Percentiles rank a stretch among this genome's conserved stretches.
phyloP scores from a whole-genome alignment of 2,113 vertebrate species.

The Ceyx cyanopectus region DNA sequence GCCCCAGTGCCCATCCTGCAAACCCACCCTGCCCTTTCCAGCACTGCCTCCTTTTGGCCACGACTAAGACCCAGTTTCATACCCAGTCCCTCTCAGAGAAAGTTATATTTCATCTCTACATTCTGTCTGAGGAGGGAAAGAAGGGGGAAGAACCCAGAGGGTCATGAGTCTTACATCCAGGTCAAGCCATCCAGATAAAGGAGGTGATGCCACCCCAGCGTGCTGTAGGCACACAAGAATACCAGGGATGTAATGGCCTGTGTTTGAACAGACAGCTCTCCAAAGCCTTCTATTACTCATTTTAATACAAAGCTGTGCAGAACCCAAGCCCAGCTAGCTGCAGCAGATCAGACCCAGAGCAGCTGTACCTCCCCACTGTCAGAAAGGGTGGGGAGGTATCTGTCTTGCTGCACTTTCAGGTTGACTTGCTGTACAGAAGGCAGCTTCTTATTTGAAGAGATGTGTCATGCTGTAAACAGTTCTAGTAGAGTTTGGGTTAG shows the following conservation, averaged over 20 bases:
- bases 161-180: neutral
- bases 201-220: neutral
- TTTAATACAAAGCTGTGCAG: neutral
- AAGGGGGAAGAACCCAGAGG: neutral
- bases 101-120: neutral
- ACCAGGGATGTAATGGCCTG: neutral
- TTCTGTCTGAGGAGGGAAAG: neutral
- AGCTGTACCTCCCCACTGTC: neutral
- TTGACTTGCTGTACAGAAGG: conserved; percentile 6
- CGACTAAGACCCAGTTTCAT: neutral
- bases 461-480: conserved; percentile 14
- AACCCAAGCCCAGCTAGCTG: neutral
- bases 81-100: neutral
- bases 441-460: conserved; percentile 36
- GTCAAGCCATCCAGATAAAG: neutral
- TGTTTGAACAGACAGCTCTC: neutral
- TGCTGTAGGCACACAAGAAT: neutral
- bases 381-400: neutral
- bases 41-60: neutral
- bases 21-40: neutral
- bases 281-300: neutral
- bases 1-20: neutral
- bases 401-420: neutral
- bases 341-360: neutral
- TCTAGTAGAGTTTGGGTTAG: conserved; percentile 31